Conservation (phyloP, 2,113 vertebrate genomes). For the Hirundichthys speculiger region DNA sequence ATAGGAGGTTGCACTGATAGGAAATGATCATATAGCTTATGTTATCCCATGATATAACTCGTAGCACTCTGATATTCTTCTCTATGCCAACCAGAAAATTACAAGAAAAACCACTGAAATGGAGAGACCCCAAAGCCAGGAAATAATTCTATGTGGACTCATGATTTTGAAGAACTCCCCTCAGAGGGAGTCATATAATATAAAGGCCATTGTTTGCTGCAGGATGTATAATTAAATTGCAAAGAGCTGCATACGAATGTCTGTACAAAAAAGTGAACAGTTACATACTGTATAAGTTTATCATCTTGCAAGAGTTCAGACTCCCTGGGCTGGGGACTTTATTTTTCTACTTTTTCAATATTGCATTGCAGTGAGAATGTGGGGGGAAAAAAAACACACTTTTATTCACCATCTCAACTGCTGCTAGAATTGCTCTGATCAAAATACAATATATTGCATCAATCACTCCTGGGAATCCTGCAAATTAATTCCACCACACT, state of each 20-base stretch:
- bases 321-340: background rate
- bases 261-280: background rate
- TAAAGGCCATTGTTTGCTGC: background rate
- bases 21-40: too few species aligned
- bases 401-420: slow-evolving; percentile 50
- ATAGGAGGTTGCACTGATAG: too few species aligned
- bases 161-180: background rate
- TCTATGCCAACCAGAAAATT: background rate
- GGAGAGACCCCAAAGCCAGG: background rate
- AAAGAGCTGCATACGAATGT: background rate
- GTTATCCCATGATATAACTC: background rate
- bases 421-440: slow-evolving; percentile 38
- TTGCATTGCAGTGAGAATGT: slow-evolving; percentile 22
- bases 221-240: background rate
- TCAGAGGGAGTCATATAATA: background rate
- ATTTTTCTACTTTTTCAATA: slow-evolving; percentile 26
- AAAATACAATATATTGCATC: slow-evolving; percentile 45
- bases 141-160: background rate
- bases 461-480: slow-evolving; percentile 53
- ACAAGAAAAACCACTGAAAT: background rate
- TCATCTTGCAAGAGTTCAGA: slow-evolving; percentile 2
- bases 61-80: background rate
- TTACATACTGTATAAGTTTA: background rate
- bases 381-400: slow-evolving; percentile 6
- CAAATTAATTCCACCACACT: slow-evolving; percentile 51